Evolutionary conservation across 2,888 invertebrate genomes (phyloP), one percentile per base, ranked within the genome.

Genomic region (Drosophila subsilvestris): DNA sequence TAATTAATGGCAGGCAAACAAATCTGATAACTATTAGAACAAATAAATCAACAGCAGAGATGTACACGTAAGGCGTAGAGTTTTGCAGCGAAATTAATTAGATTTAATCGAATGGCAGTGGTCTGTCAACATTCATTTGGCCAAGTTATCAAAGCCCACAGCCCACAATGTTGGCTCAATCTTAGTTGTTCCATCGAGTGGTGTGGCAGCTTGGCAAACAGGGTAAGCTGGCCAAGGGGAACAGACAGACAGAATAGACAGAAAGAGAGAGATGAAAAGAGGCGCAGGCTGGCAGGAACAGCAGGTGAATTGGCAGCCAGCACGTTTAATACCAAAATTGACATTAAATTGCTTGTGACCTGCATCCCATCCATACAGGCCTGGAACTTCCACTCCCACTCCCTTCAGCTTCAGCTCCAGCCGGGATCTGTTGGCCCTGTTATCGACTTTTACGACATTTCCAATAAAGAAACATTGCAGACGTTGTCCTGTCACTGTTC

Each of bases 321-420:
- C 88, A 81, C 79, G 82, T 78, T 87, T 88, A 84, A 85, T 85
- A 88, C 82, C 76, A 76, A 88, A 88, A 85, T 88, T 88, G 85
- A 85, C 87, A 85, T 88, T 86, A 85, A 85, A 88, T 88, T 88
- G 87, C 89, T 86, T 88, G 75, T 87, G 89, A 87, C 89, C 85
- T 81, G 76, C 67, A 76, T 68, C 18, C 42, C 66, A 27, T 9
- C 42, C 66, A 27, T 9, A 4, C 9, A 37, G 32, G 5, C 37
- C 18, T n/a, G 17, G 25, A 25, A 6, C 50, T 8, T 9, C 2
- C n/a, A 32, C 48, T 58, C 48, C 22, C 32, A 42, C 63, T 57
- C 37, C 62, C 22, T 22, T 49, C 47, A 62, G 56, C 44, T 17
- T 50, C 67, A 20, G 56, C 63, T 42, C 17, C 17, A 17, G 18